Evolutionary conservation across 64 coral and sea anemone genomes (phyloP).

Genomic region (Montipora cactus): DNA sequence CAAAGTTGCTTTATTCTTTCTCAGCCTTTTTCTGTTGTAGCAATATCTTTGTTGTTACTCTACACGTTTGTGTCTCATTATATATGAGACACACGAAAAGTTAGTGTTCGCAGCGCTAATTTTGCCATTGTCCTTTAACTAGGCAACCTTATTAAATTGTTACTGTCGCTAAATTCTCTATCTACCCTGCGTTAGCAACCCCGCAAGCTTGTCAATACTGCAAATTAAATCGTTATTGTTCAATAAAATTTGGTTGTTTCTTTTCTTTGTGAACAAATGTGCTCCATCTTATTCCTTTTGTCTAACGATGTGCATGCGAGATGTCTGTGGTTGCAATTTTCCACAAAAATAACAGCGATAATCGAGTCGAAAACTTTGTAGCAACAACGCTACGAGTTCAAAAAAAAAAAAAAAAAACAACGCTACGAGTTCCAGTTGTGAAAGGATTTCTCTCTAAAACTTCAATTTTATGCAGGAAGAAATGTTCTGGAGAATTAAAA

Average conservation of each 20-base stretch:
- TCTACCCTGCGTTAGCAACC: slow-evolving; percentile 2
- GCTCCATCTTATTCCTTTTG: background rate
- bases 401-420: background rate
- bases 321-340: too few species aligned
- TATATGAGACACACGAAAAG: slow-evolving; percentile 11
- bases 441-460: background rate
- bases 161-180: background rate
- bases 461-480: background rate
- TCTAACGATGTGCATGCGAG: background rate
- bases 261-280: slow-evolving; percentile 27
- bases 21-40: background rate
- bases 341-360: too few species aligned
- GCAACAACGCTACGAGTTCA: background rate
- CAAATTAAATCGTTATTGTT: slow-evolving; percentile 38
- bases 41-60: background rate
- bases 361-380: background rate
- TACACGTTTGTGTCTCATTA: slow-evolving; percentile 30
- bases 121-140: background rate
- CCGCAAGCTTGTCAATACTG: slow-evolving; percentile 7
- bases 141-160: background rate
- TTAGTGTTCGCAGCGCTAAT: background rate
- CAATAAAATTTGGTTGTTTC: slow-evolving; percentile 33
- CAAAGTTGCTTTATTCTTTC: background rate
- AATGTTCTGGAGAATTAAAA: background rate
- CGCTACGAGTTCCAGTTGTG: background rate